Conservation (phyloP, 2,113 vertebrate genomes). For the Meleagris gallopavo region DNA sequence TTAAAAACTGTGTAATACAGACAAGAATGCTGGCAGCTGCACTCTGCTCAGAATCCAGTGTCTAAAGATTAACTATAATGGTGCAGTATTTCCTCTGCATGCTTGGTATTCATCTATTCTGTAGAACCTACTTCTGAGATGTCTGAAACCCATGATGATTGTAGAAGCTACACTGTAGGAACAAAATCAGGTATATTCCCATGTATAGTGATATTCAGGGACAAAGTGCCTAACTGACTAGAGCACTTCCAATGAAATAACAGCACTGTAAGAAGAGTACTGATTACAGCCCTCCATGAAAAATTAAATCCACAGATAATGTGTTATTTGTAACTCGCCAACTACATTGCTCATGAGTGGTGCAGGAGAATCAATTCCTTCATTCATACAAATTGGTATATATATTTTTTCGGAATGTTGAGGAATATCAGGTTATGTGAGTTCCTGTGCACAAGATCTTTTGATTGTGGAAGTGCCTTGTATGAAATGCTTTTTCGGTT, state of each 20-base stretch:
- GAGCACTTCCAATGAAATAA: slow-evolving; percentile 11
- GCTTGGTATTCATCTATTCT: neutral
- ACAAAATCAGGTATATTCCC: neutral
- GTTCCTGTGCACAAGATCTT: neutral
- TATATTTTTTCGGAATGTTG: neutral
- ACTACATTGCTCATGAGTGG: neutral
- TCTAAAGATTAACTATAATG: neutral
- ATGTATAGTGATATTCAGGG: neutral
- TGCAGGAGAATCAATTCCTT: slow-evolving; percentile 15
- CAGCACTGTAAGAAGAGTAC: neutral
- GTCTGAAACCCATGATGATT: neutral
- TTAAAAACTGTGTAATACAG: neutral
- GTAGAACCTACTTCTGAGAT: neutral
- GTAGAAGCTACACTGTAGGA: neutral
- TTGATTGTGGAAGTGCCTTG: neutral
- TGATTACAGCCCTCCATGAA: slow-evolving; percentile 27
- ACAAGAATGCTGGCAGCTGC: neutral
- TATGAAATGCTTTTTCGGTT: neutral
- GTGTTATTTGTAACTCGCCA: slow-evolving; percentile 29
- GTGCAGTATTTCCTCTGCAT: neutral
- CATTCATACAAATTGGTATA: slow-evolving; percentile 16
- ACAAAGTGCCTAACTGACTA: neutral
- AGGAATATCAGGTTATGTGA: neutral
- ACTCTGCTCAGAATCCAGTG: neutral
- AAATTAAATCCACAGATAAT: slow-evolving; percentile 44